Evolutionary conservation across 1,140 invertebrate species (phyloP), one percentile per base, ranked within the genome.

Genomic region (Hesperophylax magnus): DNA sequence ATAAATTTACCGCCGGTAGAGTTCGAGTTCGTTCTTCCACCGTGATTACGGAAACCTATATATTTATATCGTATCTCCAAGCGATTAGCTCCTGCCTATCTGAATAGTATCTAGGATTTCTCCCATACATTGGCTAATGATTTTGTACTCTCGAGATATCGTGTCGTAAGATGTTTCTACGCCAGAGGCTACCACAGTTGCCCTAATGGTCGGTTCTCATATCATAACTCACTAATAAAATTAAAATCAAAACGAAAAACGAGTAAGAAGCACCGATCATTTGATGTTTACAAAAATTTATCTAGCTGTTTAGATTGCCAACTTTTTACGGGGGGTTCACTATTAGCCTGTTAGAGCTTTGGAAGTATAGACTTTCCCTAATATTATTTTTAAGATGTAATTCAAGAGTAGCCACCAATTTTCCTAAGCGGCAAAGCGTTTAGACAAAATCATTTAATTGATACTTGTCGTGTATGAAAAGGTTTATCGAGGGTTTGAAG

Each of bases 31-130:
- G 56, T 52, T 67, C 22, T 53, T n/a, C 31, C 39, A 69, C 78
- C 56, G 58, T 58, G 79, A 76, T 76, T 76, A 80, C 6, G 20
- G 27, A 22, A 71, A 61, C 54, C 72, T 69, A 75, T 27, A 78
- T 79, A 82, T 69, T 75, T 47, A 75, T 79, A 79, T 74, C 67
- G 54, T 65, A 81, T 77, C 77, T 71, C 71, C 77, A 54, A 81
- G 81, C 82, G 82, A 83, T 83, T 83, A 83, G 79, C 82, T 83
- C 56, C 82, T 78, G 77, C 77, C 82, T 83, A 81, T 80, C 78
- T 81, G 60, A 83, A 79, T 11, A 47, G 11, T 74, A 81, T 83
- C 82, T 83, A 76, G 82, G 79, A 81, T 81, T 79, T 83, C 77
- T 83, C 54, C 69, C 71, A 75, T 75, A 58, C 63, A 71, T 78